Percentiles rank a stretch among this genome's conserved stretches.
Conservation (phyloP, 2,113 vertebrate species). For the Nanorana parkeri region DNA sequence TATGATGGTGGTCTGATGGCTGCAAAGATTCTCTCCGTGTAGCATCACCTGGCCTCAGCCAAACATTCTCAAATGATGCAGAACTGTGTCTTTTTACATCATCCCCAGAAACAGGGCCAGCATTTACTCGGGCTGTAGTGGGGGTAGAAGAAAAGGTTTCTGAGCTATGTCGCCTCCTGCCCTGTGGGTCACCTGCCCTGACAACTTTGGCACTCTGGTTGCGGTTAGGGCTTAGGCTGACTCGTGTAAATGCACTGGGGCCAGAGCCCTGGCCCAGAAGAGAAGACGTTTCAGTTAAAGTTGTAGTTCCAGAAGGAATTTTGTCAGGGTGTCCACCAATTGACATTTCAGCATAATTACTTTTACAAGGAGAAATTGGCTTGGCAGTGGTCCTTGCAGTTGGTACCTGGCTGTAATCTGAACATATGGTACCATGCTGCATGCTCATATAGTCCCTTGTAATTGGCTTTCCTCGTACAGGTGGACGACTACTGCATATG, state of each 20-base stretch:
- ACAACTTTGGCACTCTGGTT: slow-evolving; percentile 86
- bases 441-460: slow-evolving; percentile 79
- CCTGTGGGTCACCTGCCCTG: slow-evolving; percentile 80
- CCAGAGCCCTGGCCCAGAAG: slow-evolving; percentile 62
- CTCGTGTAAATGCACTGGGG: slow-evolving; percentile 77
- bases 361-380: slow-evolving; percentile 43
- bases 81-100: slow-evolving; percentile 84
- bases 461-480: slow-evolving; percentile 59
- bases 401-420: slow-evolving; percentile 61
- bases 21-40: slow-evolving; percentile 40
- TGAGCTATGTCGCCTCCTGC: slow-evolving; percentile 81
- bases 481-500: slow-evolving; percentile 56
- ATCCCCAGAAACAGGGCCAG: slow-evolving; percentile 62
- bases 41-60: slow-evolving; percentile 75
- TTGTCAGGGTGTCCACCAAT: slow-evolving; percentile 59
- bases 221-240: slow-evolving; percentile 74
- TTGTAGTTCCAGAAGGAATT: slow-evolving; percentile 54
- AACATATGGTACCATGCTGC: slow-evolving; percentile 68
- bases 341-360: slow-evolving; percentile 70
- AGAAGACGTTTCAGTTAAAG: slow-evolving; percentile 61
- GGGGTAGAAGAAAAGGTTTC: slow-evolving; percentile 83
- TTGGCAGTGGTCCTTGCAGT: slow-evolving; percentile 60
- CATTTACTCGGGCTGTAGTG: slow-evolving; percentile 63
- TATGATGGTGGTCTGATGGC: slow-evolving; percentile 59
- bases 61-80: slow-evolving; percentile 86